Evolutionary conservation across 2,888 invertebrate species (phyloP), one percentile per base, ranked within the genome.

Genomic region (Alsophila aescularia): DNA sequence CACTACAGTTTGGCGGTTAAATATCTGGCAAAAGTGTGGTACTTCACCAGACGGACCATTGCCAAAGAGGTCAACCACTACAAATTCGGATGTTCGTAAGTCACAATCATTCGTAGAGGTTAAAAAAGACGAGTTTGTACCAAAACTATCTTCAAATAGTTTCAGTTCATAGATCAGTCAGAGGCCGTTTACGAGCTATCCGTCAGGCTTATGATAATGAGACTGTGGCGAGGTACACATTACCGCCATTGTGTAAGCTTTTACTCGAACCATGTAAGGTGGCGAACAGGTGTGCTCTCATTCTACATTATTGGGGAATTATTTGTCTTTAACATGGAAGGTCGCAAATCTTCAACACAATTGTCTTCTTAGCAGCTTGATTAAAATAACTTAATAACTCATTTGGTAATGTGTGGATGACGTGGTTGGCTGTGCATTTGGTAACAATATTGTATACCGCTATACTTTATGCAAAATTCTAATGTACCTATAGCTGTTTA

Each of bases 201-300:
- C 8, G 2, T 47, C 47, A 37, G 12, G 41, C 34, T 41, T 50
- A 55, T 36, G 40, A 16, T 50, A 55, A 55, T 50, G 13, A 36
- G 45, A 55, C 45, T 49, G 39, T 39, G 43, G 43, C 14, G 27
- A 34, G 12, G 36, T 21, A 13, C 9, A 16, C 34, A 45, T 43
- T 24, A 51, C 15, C 15, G 29, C 16, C 39, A 21, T 15, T 15
- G 36, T 16, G 36, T 36, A 32, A 12, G 31, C 42, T 31, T n/a
- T 10, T 36, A 36, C n/a, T 8, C 8, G 1, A 12, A 2, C 36
- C 9, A 1, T 16, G 5, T 40, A 24, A 6, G 13, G 13, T 40
- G 13, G 13, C 13, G 16, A 31, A 36, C 42, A 42, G 42, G 16
- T 42, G 42, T 31, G 31, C n/a, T 13, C 29, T 27, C 18, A 16